Evolutionary conservation across 30 jellyfish, hydroid and myxozoan species (phyloP), one percentile per base, ranked within the genome.

Genomic region (Chironex yamaguchii): DNA sequence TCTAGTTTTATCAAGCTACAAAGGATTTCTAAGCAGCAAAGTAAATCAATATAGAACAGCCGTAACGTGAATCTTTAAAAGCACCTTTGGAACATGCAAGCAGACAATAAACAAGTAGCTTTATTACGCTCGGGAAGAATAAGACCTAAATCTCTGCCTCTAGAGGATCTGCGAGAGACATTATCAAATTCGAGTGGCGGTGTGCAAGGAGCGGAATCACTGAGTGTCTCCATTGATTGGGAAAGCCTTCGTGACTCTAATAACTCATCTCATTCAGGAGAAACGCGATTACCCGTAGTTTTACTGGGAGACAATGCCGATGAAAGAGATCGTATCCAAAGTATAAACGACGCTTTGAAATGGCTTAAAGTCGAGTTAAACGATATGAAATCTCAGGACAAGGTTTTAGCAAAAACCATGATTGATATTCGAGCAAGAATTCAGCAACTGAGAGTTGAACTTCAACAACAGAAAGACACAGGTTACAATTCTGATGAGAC

Each of bases 381-480:
- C 0, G 70, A 62, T 53, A 89, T 89, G 97, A 89, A 89, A 80
- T 29, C 89, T 4, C 97, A 89, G 51, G 97, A 89, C 50, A 89
- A 71, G 63, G 86, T 62, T 25, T 63, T 89, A 76, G 97, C 97
- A 1, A 81, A 72, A 67, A 89, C 97, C 0, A 89, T 89, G 97
- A 89, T 89, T 26, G 97, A 89, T 24, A 53, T 89, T 13, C 66
- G 97, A 25, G 79, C 97, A 29, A 70, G 36, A 34, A 89, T 89
- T 27, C 93, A 79, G 25, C 90, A 89, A 32, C 27, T 51, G 32
- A 89, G 80, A 65, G 51, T 79, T 21, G 97, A 89, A 33, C 26
- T 89, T 20, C 85, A 81, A 36, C 25, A 70, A 14, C 24, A 29
- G 20, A 82, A 75, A 13, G 97, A 89, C 50, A 79, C 52, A 20